Base-by-base conservation (phyloP, 2,888 invertebrate genomes). In the Conus canariensis region DNA sequence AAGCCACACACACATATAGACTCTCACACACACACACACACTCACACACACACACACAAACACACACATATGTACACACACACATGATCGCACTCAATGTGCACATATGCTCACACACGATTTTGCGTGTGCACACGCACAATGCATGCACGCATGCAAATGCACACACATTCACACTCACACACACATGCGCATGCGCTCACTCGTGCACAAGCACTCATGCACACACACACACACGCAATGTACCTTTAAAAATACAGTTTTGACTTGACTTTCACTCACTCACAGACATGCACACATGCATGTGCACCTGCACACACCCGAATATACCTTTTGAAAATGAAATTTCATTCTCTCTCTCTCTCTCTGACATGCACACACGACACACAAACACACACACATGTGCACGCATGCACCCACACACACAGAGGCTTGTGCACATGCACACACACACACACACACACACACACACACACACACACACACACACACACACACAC, bases 1-100 rank as follows among this genome's bases (percentile, higher is more conserved):
- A 45, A 14, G 22, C 60, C 25, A 59, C 59, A 60, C 85, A 85
- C 25, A 25, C 60, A 16, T 60, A 85, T 10, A 25, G 59, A 8
- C 60, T 25, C 60, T 60, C 85, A 70, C 56, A 59, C 64, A 77
- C 59, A 58, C 82, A 4, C 25, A 88, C 67, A 88, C 64, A 56
- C 59, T n/a, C 80, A 80, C 56, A 70, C 70, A 87, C 87, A 70
- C n/a, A 70, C 87, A 45, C n/a, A 70, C 64, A 58, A 56, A 58
- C 56, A 58, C 70, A 83, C 82, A 83, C 82, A 82, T 56, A 56
- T 56, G 56, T 56, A 19, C 85, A 64, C 85, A 70, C 22, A 70
- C 22, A 22, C 70, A 19, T 4, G 4, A 14, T 14, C 74, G 25
- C 88, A 82, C 64, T 12, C n/a, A 83, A 30, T 30, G 45, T 22